Conservation (phyloP, 2,888 invertebrate genomes). For the Agonopterix subpropinquella region DNA sequence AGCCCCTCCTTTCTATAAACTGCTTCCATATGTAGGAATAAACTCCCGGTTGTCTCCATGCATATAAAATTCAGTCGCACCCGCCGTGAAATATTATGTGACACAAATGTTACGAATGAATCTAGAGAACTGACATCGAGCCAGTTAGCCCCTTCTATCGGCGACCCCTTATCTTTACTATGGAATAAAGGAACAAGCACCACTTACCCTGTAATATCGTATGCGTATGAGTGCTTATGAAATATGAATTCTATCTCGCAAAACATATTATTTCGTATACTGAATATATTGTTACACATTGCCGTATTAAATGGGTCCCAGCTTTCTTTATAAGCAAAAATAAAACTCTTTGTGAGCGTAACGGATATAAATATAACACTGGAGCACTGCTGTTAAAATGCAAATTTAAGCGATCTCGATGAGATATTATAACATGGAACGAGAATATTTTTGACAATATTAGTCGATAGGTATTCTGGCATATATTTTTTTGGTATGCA, state of each 20-base stretch:
- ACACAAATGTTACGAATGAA: slow-evolving; percentile 57
- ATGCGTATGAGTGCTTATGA: slow-evolving; percentile 68
- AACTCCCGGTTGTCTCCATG: slow-evolving; percentile 53
- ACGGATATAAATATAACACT: slow-evolving; percentile 13
- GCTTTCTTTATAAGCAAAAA: slow-evolving; percentile 47
- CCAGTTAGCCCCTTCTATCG: slow-evolving; percentile 47
- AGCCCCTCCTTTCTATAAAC: no score
- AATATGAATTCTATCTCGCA: slow-evolving; percentile 71
- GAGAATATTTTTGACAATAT: no score
- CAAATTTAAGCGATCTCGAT: slow-evolving; percentile 21
- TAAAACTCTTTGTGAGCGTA: slow-evolving; percentile 32
- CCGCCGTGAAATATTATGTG: slow-evolving; percentile 56
- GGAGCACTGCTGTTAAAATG: slow-evolving; percentile 20
- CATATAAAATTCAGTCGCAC: slow-evolving; percentile 56
- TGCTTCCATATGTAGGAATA: not conserved
- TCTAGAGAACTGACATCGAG: slow-evolving; percentile 44
- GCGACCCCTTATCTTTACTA: slow-evolving; percentile 60
- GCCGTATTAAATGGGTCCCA: slow-evolving; percentile 42
- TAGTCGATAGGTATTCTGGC: no score
- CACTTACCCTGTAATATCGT: slow-evolving; percentile 59
- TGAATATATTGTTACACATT: slow-evolving; percentile 62
- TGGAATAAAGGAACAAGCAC: slow-evolving; percentile 59
- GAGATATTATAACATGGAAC: slow-evolving; percentile 16
- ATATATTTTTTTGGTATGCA: no score
- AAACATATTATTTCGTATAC: slow-evolving; percentile 71